A percentile compares a stretch with the other conserved stretches of the same genome.
Evolutionary conservation across 2,797 vertebrate species (phyloP).

Genomic region (Pelochelys cantorii): DNA sequence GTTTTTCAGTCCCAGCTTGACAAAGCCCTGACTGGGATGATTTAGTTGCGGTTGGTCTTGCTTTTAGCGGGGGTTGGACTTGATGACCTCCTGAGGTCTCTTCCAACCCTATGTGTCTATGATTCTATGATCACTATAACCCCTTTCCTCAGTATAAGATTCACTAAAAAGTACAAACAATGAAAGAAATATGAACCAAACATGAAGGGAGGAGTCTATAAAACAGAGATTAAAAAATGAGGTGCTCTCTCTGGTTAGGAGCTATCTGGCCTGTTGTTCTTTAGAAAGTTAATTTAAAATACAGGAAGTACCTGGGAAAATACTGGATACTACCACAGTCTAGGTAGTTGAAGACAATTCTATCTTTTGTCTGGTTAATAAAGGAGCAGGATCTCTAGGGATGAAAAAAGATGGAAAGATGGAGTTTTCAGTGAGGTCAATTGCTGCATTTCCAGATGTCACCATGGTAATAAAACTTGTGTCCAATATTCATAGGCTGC

Average conservation of each 20-base stretch:
- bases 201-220: not conserved
- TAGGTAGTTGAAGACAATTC: not conserved
- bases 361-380: not conserved
- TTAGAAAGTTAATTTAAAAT: rapidly evolving
- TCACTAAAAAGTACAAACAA: not conserved
- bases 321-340: rapidly evolving
- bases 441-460: not conserved
- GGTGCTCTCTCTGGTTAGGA: not conserved
- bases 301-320: rapidly evolving
- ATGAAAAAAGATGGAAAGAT: rapidly evolving
- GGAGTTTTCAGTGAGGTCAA: not conserved
- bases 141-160: not conserved
- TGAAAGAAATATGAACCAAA: not conserved
- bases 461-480: not conserved
- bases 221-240: not conserved
- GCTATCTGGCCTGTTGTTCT: rapidly evolving
- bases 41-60: too few species aligned
- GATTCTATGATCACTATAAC: rapidly evolving
- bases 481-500: not conserved
- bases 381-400: not conserved
- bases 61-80: too few species aligned
- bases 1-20: too few species aligned
- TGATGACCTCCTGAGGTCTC: too few species aligned
- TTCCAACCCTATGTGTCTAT: too few species aligned
- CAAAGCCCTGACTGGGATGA: too few species aligned